Conservation (phyloP, 2,888 invertebrate species). For the Nephrocerus scutellatus region DNA sequence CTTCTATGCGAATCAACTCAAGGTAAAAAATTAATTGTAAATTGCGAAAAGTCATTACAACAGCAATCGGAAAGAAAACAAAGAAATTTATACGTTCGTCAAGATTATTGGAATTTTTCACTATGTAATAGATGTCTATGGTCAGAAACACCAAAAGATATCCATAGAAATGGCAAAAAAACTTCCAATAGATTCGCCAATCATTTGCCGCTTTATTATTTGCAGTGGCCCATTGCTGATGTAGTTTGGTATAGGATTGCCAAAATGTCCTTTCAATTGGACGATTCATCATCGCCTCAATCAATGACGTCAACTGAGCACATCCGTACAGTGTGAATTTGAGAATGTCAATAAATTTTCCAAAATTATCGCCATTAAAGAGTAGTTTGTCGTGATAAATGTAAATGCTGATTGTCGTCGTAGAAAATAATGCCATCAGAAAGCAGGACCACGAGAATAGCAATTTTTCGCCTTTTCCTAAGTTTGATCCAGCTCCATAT, state of each 20-base stretch:
- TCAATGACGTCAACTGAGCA: conserved; percentile 17
- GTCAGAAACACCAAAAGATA: conserved; percentile 5
- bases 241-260: conserved; percentile 13
- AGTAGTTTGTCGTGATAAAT: conserved; percentile 4
- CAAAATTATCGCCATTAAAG: conserved; percentile 20
- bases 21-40: conserved; percentile 21
- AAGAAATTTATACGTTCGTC: conserved; percentile 17
- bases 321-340: conserved; percentile 13
- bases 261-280: conserved; percentile 13
- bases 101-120: conserved; percentile 8
- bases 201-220: too few species aligned
- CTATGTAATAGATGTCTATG: conserved; percentile 13
- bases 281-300: conserved; percentile 14
- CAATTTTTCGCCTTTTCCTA: too few species aligned
- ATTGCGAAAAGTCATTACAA: conserved; percentile 17
- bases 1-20: conserved; percentile 19
- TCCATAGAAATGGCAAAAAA: conserved; percentile 3
- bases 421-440: conserved; percentile 6
- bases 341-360: conserved; percentile 20
- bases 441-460: too few species aligned
- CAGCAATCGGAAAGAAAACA: conserved; percentile 17
- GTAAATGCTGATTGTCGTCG: too few species aligned
- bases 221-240: conserved; percentile 13
- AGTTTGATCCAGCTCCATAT: too few species aligned
- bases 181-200: conserved; percentile 12